Conservation (phyloP, 2,113 vertebrate species). For the Coptodon rendalli region DNA sequence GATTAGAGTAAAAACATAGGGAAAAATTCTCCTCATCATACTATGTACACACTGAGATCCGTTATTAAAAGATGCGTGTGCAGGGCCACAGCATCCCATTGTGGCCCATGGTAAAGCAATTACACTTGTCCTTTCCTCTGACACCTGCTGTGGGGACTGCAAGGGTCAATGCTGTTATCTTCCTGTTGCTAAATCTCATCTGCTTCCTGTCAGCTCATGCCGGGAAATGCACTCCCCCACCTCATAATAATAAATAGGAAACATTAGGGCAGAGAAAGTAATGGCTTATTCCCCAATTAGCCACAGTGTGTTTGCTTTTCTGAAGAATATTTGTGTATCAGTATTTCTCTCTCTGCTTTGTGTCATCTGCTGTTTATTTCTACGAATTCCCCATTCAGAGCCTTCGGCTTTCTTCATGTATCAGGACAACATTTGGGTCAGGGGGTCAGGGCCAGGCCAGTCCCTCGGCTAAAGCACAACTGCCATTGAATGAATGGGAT, state of each 20-base stretch:
- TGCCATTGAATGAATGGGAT: neutral
- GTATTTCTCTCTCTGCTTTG: neutral
- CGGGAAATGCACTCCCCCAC: neutral
- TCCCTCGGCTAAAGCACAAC: neutral
- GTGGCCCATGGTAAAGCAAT: neutral
- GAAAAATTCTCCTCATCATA: neutral
- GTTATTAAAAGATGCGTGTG: neutral
- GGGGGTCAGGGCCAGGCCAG: neutral
- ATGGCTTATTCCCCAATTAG: neutral
- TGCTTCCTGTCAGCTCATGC: neutral
- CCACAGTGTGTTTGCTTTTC: neutral
- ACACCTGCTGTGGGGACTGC: neutral
- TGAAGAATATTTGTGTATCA: neutral
- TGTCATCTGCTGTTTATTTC: neutral
- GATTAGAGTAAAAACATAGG: neutral
- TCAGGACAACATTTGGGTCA: constrained; percentile 17
- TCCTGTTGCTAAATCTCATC: neutral
- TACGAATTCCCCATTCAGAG: neutral
- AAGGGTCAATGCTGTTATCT: constrained; percentile 1
- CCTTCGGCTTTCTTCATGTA: neutral
- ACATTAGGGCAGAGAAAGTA: neutral
- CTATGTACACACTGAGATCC: neutral
- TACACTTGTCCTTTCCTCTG: neutral
- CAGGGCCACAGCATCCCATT: neutral
- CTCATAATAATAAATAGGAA: neutral